Evolutionary conservation across 2,113 vertebrate genomes (phyloP), one percentile per base, ranked within the genome.

Genomic region (Speoplatyrhinus poulsoni): DNA sequence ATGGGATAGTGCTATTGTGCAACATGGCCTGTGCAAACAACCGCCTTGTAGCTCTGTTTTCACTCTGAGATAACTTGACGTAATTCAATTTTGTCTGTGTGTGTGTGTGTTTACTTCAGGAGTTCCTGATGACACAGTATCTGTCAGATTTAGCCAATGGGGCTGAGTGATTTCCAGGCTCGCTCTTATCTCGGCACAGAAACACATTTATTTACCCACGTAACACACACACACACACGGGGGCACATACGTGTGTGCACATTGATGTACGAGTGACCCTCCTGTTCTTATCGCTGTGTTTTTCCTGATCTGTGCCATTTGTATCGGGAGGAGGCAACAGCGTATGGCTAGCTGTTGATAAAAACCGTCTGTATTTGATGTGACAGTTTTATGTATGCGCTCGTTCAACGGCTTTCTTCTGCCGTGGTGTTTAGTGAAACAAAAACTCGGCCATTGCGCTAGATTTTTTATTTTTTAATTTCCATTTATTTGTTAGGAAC

Each of bases 101-200:
- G 26, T 26, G 67, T n/a, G 19, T 54, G 19, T 33, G 3, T 75
- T 15, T 57, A 68, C 55, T 57, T 79, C 72, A 82, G 19, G 81
- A 71, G 47, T 62, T 58, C 67, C 77, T 72, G 76, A 72, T 83
- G 73, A 79, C 75, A 68, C 46, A 17, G 17, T 72, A 84, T 85
- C 85, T 83, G 78, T 82, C 74, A 82, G 82, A 87, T 87, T 86
- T 79, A 67, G 74, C 77, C 60, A 73, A 72, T 55, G 69, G 74
- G 76, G 79, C 62, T 84, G 85, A 87, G 76, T 86, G 85, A 64
- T 83, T 85, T 82, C 76, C 69, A 76, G 79, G 75, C 66, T 0
- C 7, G 13, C 80, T 77, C 70, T 90, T 89, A 90, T 89, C 87
- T 79, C 72, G 47, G 17, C 11, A 33, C 41, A 50, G 17, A 76